Evolutionary conservation across 2,888 invertebrate species (phyloP), one percentile per base, ranked within the genome.

Genomic region (Sinopyrophorus schimmeli): DNA sequence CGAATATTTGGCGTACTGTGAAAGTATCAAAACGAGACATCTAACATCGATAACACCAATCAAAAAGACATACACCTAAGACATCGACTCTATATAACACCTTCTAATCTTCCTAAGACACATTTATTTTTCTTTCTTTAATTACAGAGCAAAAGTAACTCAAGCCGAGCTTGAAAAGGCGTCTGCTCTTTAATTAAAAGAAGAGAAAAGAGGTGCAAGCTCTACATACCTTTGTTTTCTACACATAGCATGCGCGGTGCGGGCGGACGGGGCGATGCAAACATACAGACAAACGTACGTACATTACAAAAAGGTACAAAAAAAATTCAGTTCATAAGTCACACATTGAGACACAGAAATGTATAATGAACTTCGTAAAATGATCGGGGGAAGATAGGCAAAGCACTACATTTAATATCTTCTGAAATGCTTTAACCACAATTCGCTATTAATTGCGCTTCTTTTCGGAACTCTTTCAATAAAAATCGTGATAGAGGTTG

Each of bases 161-260:
- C 31, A 31, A 17, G 17, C 15, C 16, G 5, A n/a, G n/a, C n/a
- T 3, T 1, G 1, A 15, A 10, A n/a, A 17, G 3, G 2, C 7
- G 7, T 12, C 52, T 55, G 55, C 54, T 50, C 59, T 59, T 53
- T 58, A 58, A 55, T 58, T 58, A 62, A 57, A 62, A 60, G n/a
- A n/a, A n/a, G n/a, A n/a, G n/a, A n/a, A n/a, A n/a, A n/a, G n/a
- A 44, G 50, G 51, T 63, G 61, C 64, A 66, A 66, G 62, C 71
- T 15, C 47, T 71, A 73, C 73, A 69, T 73, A 73, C 73, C 73
- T 73, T 72, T 73, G 70, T 71, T 73, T 71, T 73, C 73, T 73
- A 72, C 67, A 70, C 63, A 69, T 65, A 67, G 66, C 71, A 69
- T 71, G 70, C 69, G 68, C 63, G 65, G 64, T 66, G 68, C 66